These are phyloP conservation scores for Hirudinaria manillensis DNA, from an alignment of 2,888 invertebrate species.

Conservation along the genomic window DNA sequence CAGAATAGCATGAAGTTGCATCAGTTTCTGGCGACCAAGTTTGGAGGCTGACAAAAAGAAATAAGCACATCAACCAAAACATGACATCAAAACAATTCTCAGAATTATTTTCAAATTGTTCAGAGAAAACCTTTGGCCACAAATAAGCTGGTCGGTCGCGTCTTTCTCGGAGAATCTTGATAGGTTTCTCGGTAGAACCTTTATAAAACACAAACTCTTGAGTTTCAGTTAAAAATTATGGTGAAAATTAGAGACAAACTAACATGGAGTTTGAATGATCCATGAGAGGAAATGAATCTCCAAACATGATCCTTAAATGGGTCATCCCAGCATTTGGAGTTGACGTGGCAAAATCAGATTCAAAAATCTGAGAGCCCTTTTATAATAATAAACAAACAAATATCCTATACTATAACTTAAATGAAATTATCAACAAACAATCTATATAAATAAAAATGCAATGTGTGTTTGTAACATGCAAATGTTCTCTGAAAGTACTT, in stretches of 20 bases:
- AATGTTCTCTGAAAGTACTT: too few species aligned
- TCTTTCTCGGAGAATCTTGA: background rate
- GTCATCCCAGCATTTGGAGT: background rate
- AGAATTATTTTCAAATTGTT: background rate
- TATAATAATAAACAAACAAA: slow-evolving; percentile 1
- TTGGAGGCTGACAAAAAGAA: background rate
- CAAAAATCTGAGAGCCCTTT: background rate
- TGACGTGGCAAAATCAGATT: background rate
- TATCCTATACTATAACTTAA: background rate
- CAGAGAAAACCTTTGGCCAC: background rate
- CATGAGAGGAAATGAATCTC: background rate
- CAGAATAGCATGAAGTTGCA: background rate
- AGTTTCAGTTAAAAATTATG: background rate
- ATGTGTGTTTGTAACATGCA: too few species aligned
- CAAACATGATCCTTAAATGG: background rate
- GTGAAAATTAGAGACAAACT: too few species aligned
- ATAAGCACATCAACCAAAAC: background rate
- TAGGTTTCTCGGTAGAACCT: background rate
- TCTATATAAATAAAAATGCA: too few species aligned
- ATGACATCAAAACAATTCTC: background rate
- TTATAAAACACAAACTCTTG: background rate
- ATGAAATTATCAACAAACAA: background rate
- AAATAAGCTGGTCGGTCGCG: background rate
- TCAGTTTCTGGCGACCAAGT: slow-evolving; percentile 3
- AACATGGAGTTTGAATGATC: too few species aligned